phyloP scores from a whole-genome alignment of 2,888 invertebrate genomes.

The Sarcophaga subvicina region DNA sequence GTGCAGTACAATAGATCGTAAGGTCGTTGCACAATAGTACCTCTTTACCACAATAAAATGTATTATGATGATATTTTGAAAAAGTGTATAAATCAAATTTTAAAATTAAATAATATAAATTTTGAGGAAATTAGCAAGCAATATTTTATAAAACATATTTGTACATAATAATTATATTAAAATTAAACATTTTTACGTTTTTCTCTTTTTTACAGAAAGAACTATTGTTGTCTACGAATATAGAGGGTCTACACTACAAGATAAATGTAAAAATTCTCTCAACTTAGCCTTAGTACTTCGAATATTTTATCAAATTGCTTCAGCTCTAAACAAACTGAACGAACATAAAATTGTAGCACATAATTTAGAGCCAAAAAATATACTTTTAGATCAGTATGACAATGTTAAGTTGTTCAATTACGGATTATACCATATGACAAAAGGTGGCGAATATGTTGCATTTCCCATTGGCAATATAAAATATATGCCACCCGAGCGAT shows the following conservation, averaged over 20 bases:
- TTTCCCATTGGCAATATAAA: constrained; percentile 93
- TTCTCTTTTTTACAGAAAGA: constrained; percentile 84
- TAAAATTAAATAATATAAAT: no score
- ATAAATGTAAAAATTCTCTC: constrained; percentile 82
- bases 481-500: constrained; percentile 92
- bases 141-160: no score
- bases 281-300: constrained; percentile 83
- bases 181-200: neutral
- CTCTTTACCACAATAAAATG: no score
- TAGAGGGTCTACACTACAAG: constrained; percentile 86
- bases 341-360: constrained; percentile 88
- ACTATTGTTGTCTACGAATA: constrained; percentile 93
- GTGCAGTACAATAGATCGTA: no score
- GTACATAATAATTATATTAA: no score
- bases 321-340: constrained; percentile 89
- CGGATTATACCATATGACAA: constrained; percentile 96
- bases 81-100: no score
- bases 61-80: no score
- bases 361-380: constrained; percentile 91
- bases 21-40: no score
- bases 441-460: constrained; percentile 91
- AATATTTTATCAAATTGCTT: constrained; percentile 88
- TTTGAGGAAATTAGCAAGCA: no score
- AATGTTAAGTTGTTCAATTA: constrained; percentile 94
- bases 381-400: constrained; percentile 88